phyloP scores from a whole-genome alignment of 2,888 invertebrate species.

The Pardosa pseudoannulata region DNA sequence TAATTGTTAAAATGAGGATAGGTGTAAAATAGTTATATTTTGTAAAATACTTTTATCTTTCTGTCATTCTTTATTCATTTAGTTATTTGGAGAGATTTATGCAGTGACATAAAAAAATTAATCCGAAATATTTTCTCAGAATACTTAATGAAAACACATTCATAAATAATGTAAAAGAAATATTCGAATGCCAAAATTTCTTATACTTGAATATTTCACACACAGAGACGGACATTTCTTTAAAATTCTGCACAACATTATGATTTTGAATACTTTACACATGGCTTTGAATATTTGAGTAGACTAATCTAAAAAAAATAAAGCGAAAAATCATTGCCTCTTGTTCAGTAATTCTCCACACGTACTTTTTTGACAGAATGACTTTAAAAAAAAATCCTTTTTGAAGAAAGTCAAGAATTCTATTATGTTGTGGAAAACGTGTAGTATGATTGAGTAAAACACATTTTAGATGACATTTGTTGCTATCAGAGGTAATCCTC shows the following conservation, averaged over 20 bases:
- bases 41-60: too few relatives aligned
- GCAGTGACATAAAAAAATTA: too few relatives aligned
- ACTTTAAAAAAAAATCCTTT: not conserved
- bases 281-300: not conserved
- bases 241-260: not conserved
- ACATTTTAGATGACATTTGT: not conserved
- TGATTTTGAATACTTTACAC: not conserved
- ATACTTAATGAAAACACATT: too few relatives aligned
- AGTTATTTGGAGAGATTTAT: too few relatives aligned
- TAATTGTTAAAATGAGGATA: too few relatives aligned
- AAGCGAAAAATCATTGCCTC: not conserved
- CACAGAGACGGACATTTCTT: not conserved
- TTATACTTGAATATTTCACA: not conserved
- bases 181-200: too few relatives aligned
- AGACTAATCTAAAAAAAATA: not conserved
- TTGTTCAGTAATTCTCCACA: not conserved
- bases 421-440: not conserved
- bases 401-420: not conserved
- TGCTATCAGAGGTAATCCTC: not conserved
- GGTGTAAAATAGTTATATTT: too few relatives aligned
- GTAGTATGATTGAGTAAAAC: not conserved
- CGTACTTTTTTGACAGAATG: slow-evolving; percentile 10
- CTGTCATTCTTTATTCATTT: too few relatives aligned
- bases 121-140: too few relatives aligned
- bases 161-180: too few relatives aligned